Percentiles rank a stretch among this genome's conserved stretches.
Evolutionary conservation across 1,140 invertebrate genomes (phyloP).

Genomic region (Drosophila leontia): DNA sequence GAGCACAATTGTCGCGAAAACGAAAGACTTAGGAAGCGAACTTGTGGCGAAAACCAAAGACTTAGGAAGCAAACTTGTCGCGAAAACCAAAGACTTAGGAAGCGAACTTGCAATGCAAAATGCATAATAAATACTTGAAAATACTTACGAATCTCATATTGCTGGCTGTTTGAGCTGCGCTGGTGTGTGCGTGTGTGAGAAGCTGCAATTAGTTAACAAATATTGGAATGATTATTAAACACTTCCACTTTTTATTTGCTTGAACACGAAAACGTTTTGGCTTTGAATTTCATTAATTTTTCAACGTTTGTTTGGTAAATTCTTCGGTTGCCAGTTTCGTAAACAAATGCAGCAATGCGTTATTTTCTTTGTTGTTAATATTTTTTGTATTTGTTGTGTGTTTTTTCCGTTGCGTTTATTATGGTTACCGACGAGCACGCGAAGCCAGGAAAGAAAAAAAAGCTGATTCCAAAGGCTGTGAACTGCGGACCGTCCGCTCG

Average conservation of each 20-base stretch:
- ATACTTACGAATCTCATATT: slow-evolving; percentile 84
- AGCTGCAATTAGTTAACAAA: slow-evolving; percentile 81
- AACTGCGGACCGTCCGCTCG: slow-evolving; percentile 16
- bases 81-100: slow-evolving; percentile 74
- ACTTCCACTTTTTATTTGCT: slow-evolving; percentile 51
- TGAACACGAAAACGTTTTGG: slow-evolving; percentile 54
- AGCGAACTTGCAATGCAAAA: slow-evolving; percentile 45
- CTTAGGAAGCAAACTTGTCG: slow-evolving; percentile 66
- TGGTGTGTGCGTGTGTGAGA: slow-evolving; percentile 23
- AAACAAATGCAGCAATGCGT: slow-evolving; percentile 52
- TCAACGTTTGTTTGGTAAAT: slow-evolving; percentile 31
- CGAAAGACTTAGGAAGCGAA: slow-evolving; percentile 78
- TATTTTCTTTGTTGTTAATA: slow-evolving; percentile 16
- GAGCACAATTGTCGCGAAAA: slow-evolving; percentile 54
- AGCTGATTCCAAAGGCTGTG: slow-evolving; percentile 40
- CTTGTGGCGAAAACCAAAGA: slow-evolving; percentile 63
- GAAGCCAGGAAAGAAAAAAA: slow-evolving; percentile 49
- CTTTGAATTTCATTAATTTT: slow-evolving; percentile 49
- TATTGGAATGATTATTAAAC: slow-evolving; percentile 66
- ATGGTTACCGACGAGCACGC: slow-evolving; percentile 52
- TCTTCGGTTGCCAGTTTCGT: slow-evolving; percentile 36
- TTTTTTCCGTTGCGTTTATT: slow-evolving; percentile 5
- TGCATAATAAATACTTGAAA: slow-evolving; percentile 1
- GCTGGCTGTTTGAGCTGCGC: slow-evolving; percentile 57
- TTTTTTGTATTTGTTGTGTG: slow-evolving; percentile 19